Base-by-base conservation (phyloP, 2,113 vertebrate genomes). In the Polypterus bichir region DNA sequence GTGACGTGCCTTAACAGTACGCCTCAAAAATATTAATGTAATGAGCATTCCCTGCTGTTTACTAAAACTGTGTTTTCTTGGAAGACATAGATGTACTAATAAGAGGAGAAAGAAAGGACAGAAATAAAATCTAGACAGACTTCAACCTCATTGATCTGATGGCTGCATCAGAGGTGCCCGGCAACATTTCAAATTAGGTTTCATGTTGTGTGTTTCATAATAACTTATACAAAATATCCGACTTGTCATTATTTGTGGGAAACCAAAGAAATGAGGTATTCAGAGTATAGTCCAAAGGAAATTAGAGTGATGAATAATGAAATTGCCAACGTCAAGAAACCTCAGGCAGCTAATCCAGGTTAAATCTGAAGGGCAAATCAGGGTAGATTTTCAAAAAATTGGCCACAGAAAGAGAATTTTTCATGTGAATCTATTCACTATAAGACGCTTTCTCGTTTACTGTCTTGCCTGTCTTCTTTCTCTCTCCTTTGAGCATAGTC, bases 31-130 rank as follows among this genome's bases (percentile, higher is more conserved):
- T 44, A 64, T 64, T 48, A 11, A 44, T 60, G 56, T 64, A 64
- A 67, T 52, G 62, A 67, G 62, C 57, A 60, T 27, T 54, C 52
- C n/a, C 44, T 54, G 57, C 61, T 48, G 54, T 64, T 66, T 48
- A 27, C 46, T 44, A 47, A 54, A 47, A 47, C 48, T 60, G 44
- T 47, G 49, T 10, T 47, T n/a, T 7, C 27, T 63, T 49, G 6
- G 49, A 59, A 54, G 49, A 54, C 52, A 66, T 47, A 55, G 11
- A n/a, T 46, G 47, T 44, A 46, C 61, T 46, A 54, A 47, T 8
- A 54, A 51, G 7, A 64, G 46, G 27, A 27, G 27, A 27, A 27
- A 54, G 52, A 10, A 27, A 44, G 47, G n/a, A 53, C 9, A 49
- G 27, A 45, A 46, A 8, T 49, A 51, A 47, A 5, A 59, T 44